phyloP scores from a whole-genome alignment of 2,113 vertebrate species.

The Phaetusa simplex region DNA sequence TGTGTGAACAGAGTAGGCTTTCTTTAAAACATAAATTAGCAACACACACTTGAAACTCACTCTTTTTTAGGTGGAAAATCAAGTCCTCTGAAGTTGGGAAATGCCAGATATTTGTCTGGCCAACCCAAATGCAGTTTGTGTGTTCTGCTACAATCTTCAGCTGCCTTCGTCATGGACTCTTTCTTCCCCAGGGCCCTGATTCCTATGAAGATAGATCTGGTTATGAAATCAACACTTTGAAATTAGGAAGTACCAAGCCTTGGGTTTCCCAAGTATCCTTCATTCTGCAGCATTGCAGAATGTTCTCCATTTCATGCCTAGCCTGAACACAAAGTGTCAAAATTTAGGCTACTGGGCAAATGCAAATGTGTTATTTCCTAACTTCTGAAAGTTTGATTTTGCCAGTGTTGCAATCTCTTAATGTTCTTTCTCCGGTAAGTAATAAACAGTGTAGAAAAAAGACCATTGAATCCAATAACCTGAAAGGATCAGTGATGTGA shows the following conservation, averaged over 20 bases:
- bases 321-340: background rate
- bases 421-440: background rate
- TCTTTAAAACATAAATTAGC: background rate
- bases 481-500: background rate
- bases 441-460: background rate
- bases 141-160: background rate
- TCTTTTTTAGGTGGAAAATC: background rate
- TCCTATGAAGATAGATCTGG: background rate
- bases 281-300: background rate
- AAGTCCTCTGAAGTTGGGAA: background rate
- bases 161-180: background rate
- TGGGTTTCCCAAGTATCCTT: background rate
- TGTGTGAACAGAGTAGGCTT: background rate
- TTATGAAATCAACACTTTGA: conserved; percentile 12
- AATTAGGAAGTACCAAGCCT: background rate
- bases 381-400: background rate
- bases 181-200: background rate
- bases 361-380: background rate
- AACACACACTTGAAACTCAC: background rate
- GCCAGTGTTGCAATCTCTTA: background rate
- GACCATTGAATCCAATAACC: background rate
- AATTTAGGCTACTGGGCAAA: background rate
- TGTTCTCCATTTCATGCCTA: background rate
- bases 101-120: background rate
- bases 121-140: background rate